Evolutionary conservation across 2,797 vertebrate species (phyloP), one percentile per base, ranked within the genome.

Genomic region (Lemur catta): DNA sequence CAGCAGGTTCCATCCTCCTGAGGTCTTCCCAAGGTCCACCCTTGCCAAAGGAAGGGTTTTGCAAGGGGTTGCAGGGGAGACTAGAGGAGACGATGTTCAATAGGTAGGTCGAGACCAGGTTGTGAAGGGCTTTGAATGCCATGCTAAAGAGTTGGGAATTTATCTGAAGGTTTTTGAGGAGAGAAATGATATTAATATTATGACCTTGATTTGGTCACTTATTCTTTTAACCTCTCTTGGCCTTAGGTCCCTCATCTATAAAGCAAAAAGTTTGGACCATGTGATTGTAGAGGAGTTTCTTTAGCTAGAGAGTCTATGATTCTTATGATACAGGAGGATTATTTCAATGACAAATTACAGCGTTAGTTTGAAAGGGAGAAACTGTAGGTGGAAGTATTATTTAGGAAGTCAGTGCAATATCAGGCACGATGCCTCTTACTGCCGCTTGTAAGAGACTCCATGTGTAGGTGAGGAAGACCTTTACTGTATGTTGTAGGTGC

Each of bases 261-360:
- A 91, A 89, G 43, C 72, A 59, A 89, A 48, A 84, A 46, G 30
- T 86, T 63, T 95, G 52, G 11, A 67, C 10, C 43, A n/a, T 57
- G 20, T 72, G 18, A 57, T 38, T 74, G 10, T 67, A 84, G 72
- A 85, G 24, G 35, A 78, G 41, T 75, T 89, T 86, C 59, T 75
- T 20, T 81, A 41, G 38, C 72, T 85, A 38, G 26, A 28, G 28
- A 76, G 10, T 52, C 50, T 52, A 20, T 79, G 72, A 52, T 35
- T 79, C 26, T 84, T 14, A 28, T 61, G 30, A 24, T 17, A 43
- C 6, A 63, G 22, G 57, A 69, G 69, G 38, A 80, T 88, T 84
- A 28, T 87, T 74, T 95, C 75, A 89, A 46, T 80, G n/a, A 71
- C 84, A 67, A 89, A 94, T 28, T 33, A n/a, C 35, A 55, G 86